phyloP scores from a whole-genome alignment of 2,888 invertebrate genomes.

The Lasioglossum zephyrum region DNA sequence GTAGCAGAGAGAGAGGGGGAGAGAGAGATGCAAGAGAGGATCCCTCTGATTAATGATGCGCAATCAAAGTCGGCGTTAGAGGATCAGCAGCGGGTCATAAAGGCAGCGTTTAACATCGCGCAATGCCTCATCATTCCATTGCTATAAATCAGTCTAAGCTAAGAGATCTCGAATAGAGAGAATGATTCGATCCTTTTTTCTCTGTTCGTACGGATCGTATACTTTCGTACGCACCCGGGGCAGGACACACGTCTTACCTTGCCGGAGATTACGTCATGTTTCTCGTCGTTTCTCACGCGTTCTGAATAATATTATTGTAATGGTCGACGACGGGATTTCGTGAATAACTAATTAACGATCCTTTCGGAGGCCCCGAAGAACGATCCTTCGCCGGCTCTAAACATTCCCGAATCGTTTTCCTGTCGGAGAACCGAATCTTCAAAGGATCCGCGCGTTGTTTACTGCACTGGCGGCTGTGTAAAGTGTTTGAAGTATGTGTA shows the following conservation, averaged over 20 bases:
- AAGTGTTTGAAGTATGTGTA: not conserved
- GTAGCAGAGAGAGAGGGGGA: conserved; percentile 61
- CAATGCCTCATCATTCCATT: conserved; percentile 82
- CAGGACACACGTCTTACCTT: not conserved
- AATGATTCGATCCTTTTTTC: conserved; percentile 38
- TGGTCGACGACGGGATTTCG: not conserved
- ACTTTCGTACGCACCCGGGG: not conserved
- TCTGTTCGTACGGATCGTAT: not conserved
- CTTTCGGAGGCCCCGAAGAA: not conserved
- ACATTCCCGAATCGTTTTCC: not conserved
- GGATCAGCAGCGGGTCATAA: conserved; percentile 78
- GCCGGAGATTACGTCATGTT: conserved; percentile 17
- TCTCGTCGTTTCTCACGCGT: conserved; percentile 25
- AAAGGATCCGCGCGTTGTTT: conserved; percentile 5
- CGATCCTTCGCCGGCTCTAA: not conserved
- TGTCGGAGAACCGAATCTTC: not conserved
- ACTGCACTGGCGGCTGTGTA: not conserved
- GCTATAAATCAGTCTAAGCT: conserved; percentile 81
- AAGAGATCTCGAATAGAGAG: conserved; percentile 47
- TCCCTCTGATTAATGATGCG: conserved; percentile 79
- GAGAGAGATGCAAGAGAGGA: conserved; percentile 61
- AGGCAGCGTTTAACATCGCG: conserved; percentile 81
- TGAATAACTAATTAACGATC: conserved; percentile 39
- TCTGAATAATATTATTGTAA: conserved; percentile 22
- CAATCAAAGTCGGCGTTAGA: conserved; percentile 77